phyloP scores from a whole-genome alignment of 1,140 invertebrate species.

The Lepidurus apus region DNA sequence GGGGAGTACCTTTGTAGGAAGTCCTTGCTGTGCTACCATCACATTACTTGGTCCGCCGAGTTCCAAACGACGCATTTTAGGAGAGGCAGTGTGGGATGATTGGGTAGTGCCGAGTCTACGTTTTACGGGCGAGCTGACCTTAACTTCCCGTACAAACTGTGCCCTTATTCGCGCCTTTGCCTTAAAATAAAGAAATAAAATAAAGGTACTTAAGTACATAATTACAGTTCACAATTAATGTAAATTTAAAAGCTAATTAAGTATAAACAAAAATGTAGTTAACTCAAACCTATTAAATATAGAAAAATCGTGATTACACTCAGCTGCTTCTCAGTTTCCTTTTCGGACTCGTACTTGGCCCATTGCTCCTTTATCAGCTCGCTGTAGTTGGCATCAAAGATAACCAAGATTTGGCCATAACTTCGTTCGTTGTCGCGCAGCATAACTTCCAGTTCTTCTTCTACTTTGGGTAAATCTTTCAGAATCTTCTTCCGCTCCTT shows the following conservation, averaged over 20 bases:
- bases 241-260: no score
- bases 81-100: no score
- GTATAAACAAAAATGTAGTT: no score
- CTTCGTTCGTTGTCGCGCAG: conserved; percentile 44
- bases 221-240: no score
- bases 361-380: conserved; percentile 45
- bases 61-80: no score
- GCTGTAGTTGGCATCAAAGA: conserved; percentile 43
- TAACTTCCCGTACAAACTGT: background rate
- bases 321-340: conserved; percentile 46
- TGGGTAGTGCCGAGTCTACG: no score
- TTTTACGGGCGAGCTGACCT: no score
- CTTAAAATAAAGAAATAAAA: conserved; percentile 18
- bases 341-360: conserved; percentile 42
- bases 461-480: conserved; percentile 51
- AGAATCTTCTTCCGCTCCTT: conserved; percentile 68
- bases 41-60: no score
- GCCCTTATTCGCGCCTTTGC: background rate
- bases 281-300: no score
- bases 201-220: background rate
- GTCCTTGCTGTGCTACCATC: no score
- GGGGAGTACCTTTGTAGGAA: no score
- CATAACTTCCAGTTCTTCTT: conserved; percentile 45
- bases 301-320: conserved; percentile 39
- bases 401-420: conserved; percentile 42